Evolutionary conservation across 2,113 vertebrate genomes (phyloP).

Genomic region (Pygoscelis adeliae): DNA sequence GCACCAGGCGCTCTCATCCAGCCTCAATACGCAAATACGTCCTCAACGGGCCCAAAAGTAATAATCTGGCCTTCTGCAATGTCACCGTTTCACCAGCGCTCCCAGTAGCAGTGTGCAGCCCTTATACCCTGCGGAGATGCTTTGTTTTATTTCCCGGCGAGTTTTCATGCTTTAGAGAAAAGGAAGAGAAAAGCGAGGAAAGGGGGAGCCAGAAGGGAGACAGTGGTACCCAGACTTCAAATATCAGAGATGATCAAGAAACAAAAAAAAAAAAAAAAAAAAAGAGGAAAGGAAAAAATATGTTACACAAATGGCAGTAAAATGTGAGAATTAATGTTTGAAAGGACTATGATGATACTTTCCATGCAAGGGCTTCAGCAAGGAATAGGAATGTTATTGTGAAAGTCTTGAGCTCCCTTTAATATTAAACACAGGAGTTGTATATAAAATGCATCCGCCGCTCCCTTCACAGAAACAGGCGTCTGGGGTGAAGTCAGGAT

Average conservation of each 20-base stretch:
- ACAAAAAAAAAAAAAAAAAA: background rate
- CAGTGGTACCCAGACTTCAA: background rate
- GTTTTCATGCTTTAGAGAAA: background rate
- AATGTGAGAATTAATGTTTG: background rate
- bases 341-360: background rate
- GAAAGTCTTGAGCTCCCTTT: background rate
- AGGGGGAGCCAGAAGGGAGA: background rate
- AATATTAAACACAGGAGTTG: background rate
- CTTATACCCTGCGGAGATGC: background rate
- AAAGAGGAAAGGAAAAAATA: rapidly evolving
- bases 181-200: background rate
- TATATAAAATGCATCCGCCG: background rate
- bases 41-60: conserved; percentile 1
- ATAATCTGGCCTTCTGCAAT: background rate
- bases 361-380: background rate
- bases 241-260: background rate
- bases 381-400: background rate
- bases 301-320: background rate
- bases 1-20: conserved; percentile 13
- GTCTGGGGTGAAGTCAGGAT: conserved; percentile 4
- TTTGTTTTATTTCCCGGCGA: background rate
- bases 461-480: background rate
- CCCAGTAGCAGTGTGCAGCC: background rate
- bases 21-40: background rate
- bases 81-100: background rate